Percentiles rank a stretch among this genome's conserved stretches.
Evolutionary conservation across 92 coral and sea anemone species (phyloP).

Genomic region (Muricea muricata): DNA sequence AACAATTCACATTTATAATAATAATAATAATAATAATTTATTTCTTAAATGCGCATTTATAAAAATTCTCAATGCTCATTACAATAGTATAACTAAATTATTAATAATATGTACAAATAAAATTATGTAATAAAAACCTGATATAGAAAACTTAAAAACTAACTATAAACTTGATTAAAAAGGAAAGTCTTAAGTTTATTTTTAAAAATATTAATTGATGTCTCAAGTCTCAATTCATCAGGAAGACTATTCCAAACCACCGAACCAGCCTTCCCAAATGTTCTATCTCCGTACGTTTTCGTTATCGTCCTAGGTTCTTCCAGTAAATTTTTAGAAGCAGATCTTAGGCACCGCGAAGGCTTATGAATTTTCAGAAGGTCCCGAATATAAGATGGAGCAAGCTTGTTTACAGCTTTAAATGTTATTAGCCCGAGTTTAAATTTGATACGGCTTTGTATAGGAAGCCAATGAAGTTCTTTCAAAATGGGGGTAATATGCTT

Average conservation of each 20-base stretch:
- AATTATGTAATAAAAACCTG: too few species aligned
- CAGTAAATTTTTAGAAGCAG: conserved; percentile 27
- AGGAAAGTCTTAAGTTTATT: conserved; percentile 38
- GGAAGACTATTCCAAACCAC: conserved; percentile 8
- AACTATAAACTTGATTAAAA: conserved; percentile 27
- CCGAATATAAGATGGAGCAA: conserved; percentile 37
- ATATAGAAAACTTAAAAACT: too few species aligned
- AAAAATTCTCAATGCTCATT: too few species aligned
- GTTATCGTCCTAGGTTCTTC: conserved; percentile 15
- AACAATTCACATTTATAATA: too few species aligned
- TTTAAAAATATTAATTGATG: conserved; percentile 35
- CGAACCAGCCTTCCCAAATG: conserved; percentile 14
- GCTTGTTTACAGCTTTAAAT: conserved; percentile 33
- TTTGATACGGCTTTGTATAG: conserved; percentile 30
- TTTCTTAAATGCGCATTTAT: too few species aligned
- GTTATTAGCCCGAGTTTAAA: conserved; percentile 18
- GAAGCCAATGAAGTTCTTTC: conserved; percentile 36
- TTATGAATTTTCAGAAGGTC: conserved; percentile 13
- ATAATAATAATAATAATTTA: too few species aligned
- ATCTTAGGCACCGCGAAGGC: conserved; percentile 32
- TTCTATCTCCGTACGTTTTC: conserved; percentile 35
- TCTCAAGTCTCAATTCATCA: background rate
- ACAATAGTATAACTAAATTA: too few species aligned
- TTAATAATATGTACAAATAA: too few species aligned
- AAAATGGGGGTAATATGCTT: conserved; percentile 47